Evolutionary conservation across 37 sponge, comb jelly and placozoan species (phyloP), one percentile per base, ranked within the genome.

Genomic region (Agelas oroides): DNA sequence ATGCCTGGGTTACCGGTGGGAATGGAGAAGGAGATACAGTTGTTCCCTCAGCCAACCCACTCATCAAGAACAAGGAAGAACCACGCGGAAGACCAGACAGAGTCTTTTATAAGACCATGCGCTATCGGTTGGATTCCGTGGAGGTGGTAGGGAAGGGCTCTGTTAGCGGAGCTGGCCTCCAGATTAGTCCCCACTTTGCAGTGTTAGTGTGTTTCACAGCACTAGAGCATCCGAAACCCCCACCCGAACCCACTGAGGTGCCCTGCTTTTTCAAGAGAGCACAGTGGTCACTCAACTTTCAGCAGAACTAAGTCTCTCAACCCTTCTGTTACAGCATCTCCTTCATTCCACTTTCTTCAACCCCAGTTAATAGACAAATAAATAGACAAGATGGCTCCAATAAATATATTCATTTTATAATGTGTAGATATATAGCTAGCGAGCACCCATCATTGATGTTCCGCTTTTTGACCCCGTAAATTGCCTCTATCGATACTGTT

Each of bases 131-230:
- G 19, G 94, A 90, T 20, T 83, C 84, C 0, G 56, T 89, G 6
- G 90, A 94, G 68, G 8, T 94, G 21, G 90, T 90, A 5, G 94
- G 91, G 0, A 75, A 77, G 13, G 65, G 20, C 62, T 61, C 59
- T 8, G 32, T 27, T 19, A 24, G 21, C 27, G 75, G 71, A 23
- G 23, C 59, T 14, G 66, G 35, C 18, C 58, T 57, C 8, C 61
- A 34, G 56, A 64, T 90, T 53, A 94, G 94, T 53, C 59, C 62
- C 18, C 94, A 89, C n/a, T 94, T 81, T 32, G 91, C 87, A 0
- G 39, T 94, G 5, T 41, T 94, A 2, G 67, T 83, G 2, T 69
- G 69, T 28, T 78, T 94, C 21, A 37, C 73, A 0, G 73, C 72
- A 5, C 74, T 78, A 2, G 94, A 94, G 28, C 35, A 25, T 6